These are phyloP conservation scores for Andrena flavipes DNA, from an alignment of 2,888 invertebrate genomes.

Conservation along the genomic window DNA sequence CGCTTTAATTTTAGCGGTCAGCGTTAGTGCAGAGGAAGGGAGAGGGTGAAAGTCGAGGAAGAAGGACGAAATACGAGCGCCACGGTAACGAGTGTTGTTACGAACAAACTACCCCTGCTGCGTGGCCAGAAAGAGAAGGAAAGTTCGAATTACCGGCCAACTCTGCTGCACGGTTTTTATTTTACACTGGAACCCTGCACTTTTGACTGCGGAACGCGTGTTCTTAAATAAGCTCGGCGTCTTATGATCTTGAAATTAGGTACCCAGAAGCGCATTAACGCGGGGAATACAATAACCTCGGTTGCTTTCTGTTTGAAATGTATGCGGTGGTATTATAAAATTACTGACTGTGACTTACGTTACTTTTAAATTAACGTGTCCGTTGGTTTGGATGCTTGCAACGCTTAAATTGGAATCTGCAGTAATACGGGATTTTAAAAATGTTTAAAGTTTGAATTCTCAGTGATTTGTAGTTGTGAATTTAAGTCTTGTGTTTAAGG, in stretches of 20 bases:
- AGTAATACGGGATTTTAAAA: no score
- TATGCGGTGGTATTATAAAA: not conserved
- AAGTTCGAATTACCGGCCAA: conserved; percentile 34
- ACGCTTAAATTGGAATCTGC: no score
- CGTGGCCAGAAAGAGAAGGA: conserved; percentile 9
- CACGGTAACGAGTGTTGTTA: conserved; percentile 56
- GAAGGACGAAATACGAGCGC: conserved; percentile 34
- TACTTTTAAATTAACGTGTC: not conserved
- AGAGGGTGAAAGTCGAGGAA: conserved; percentile 1
- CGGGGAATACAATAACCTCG: not conserved
- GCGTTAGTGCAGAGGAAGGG: conserved; percentile 10
- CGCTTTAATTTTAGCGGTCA: conserved; percentile 74
- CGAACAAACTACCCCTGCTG: conserved; percentile 34
- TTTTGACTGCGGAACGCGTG: conserved; percentile 20
- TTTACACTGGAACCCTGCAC: conserved; percentile 1
- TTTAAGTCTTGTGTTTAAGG: no score
- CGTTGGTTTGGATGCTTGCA: no score
- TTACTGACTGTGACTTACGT: not conserved
- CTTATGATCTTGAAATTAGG: conserved; percentile 20
- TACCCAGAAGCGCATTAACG: not conserved
- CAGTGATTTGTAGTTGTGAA: no score
- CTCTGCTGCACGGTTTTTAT: not conserved
- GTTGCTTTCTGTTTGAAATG: not conserved
- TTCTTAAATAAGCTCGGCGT: conserved; percentile 19
- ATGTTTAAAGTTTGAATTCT: no score